Percentiles rank a stretch among this genome's conserved stretches.
Conservation (phyloP, 2,113 vertebrate genomes). For the Emydura subglobosa region DNA sequence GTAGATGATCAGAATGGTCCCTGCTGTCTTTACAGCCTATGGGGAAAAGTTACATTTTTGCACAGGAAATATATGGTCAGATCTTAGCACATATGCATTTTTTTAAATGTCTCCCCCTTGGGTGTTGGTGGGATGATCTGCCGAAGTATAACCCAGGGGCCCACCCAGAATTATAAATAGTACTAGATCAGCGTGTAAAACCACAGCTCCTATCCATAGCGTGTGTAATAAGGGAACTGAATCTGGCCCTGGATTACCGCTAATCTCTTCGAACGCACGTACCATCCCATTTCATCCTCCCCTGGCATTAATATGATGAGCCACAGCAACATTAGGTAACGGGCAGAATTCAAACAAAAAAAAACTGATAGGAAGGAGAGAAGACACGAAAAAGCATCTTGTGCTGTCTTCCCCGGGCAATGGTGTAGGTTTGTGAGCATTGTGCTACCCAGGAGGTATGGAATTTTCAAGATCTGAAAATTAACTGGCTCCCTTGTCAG, state of each 20-base stretch:
- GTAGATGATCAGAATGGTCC: neutral
- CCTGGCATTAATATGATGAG: constrained; percentile 24
- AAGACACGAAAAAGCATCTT: constrained; percentile 33
- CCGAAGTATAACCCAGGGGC: neutral
- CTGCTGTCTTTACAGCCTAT: neutral
- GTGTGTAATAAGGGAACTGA: neutral
- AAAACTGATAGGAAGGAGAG: neutral
- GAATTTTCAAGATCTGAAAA: neutral
- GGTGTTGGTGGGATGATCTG: neutral
- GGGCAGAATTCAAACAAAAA: constrained; percentile 32
- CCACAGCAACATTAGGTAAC: neutral
- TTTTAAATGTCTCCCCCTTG: neutral
- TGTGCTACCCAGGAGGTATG: neutral
- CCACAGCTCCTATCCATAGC: neutral
- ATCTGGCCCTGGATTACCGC: neutral
- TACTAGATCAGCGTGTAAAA: neutral
- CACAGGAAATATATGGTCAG: neutral
- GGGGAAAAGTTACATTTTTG: neutral
- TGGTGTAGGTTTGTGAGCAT: constrained; percentile 44
- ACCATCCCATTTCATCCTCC: neutral
- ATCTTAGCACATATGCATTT: neutral
- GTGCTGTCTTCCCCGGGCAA: constrained; percentile 42
- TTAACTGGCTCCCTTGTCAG: constrained; percentile 52
- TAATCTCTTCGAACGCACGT: neutral
- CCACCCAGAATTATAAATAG: neutral